These are phyloP conservation scores for Microcebus lehilahytsara DNA, from an alignment of 2,113 vertebrate genomes.

Conservation along the genomic window DNA sequence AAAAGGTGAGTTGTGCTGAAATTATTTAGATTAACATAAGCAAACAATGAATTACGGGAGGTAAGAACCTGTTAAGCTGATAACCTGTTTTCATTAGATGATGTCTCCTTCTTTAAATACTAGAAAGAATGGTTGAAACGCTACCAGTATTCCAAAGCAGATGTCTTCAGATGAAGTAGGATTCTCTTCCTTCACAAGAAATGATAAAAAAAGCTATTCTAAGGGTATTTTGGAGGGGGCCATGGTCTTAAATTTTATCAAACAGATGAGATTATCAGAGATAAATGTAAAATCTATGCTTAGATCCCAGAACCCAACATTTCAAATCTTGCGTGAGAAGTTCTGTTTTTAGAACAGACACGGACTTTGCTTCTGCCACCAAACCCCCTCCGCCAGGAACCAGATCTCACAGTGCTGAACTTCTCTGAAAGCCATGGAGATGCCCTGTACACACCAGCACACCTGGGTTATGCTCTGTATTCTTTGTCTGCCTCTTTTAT, in stretches of 20 bases:
- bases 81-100: background rate
- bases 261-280: background rate
- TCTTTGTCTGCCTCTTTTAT: no score
- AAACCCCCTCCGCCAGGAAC: no score
- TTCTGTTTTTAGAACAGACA: background rate
- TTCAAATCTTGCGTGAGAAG: background rate
- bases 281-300: background rate
- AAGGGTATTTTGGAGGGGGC: background rate
- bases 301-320: background rate
- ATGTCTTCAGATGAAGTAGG: background rate
- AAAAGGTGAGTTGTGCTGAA: background rate
- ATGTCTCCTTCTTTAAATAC: no score
- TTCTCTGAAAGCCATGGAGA: fast-evolving
- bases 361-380: background rate
- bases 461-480: fast-evolving
- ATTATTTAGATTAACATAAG: background rate
- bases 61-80: background rate
- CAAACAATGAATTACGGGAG: fast-evolving
- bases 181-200: background rate
- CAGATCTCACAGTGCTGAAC: background rate
- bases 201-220: background rate
- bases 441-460: fast-evolving
- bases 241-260: background rate
- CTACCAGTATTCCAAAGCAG: background rate
- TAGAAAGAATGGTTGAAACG: no score